A percentile compares a stretch with the other conserved stretches of the same genome.
These are phyloP conservation scores for Gymnocheta viridis DNA, from an alignment of 2,888 invertebrate species.

Conservation along the genomic window DNA sequence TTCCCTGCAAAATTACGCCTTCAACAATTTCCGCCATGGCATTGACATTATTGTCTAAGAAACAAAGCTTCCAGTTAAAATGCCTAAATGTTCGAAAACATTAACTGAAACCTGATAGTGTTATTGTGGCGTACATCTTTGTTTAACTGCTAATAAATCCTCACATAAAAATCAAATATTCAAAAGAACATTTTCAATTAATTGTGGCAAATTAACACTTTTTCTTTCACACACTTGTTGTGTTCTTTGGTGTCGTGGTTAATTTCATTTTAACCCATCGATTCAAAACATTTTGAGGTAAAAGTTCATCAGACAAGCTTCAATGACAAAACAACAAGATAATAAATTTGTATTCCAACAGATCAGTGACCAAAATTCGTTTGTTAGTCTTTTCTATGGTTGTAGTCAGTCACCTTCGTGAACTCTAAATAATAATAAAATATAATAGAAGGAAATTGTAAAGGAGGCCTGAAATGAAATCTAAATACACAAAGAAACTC, in stretches of 20 bases:
- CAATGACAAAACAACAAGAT: slow-evolving; percentile 12
- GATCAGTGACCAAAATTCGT: slow-evolving; percentile 44
- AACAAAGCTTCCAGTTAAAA: no score
- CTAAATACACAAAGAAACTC: neutral
- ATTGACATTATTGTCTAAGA: no score
- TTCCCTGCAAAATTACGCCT: no score
- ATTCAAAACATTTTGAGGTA: slow-evolving; percentile 8
- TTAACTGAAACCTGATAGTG: slow-evolving; percentile 30
- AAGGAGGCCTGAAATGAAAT: slow-evolving; percentile 43
- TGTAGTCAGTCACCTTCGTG: slow-evolving; percentile 23
- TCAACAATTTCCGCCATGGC: no score
- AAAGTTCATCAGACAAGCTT: slow-evolving; percentile 51
- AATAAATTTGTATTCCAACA: neutral
- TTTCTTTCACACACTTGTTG: neutral
- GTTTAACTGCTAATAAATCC: neutral
- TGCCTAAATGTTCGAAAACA: no score
- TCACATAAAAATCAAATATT: neutral
- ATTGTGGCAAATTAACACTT: slow-evolving; percentile 8
- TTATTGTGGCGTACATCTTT: slow-evolving; percentile 12
- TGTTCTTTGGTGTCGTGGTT: neutral
- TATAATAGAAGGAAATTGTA: slow-evolving; percentile 25
- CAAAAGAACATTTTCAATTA: neutral
- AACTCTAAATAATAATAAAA: neutral
- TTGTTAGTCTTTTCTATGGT: slow-evolving; percentile 26
- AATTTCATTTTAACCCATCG: neutral